A percentile compares a stretch with the other conserved stretches of the same genome.
phyloP scores from a whole-genome alignment of 2,113 vertebrate species.

The Stercorarius parasiticus region DNA sequence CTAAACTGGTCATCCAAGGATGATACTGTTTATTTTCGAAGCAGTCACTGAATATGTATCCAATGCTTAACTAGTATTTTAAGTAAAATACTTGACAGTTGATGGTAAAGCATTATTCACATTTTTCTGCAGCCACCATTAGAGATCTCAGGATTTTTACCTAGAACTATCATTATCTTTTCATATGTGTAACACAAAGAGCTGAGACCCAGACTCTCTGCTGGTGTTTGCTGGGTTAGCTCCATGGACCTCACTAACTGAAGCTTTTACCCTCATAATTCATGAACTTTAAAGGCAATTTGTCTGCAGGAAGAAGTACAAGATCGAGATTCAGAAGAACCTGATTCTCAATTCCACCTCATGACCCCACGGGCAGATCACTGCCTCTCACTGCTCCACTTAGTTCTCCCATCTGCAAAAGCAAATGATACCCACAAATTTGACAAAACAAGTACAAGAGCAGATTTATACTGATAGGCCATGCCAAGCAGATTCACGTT shows the following conservation, averaged over 20 bases:
- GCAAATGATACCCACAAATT: neutral
- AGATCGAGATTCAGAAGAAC: neutral
- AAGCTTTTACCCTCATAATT: neutral
- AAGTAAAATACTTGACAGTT: neutral
- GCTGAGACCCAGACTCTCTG: neutral
- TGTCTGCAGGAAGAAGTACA: neutral
- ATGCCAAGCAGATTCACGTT: neutral
- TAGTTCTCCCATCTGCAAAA: neutral
- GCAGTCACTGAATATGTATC: neutral
- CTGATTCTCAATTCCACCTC: neutral
- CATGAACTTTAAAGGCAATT: neutral
- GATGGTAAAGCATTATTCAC: neutral
- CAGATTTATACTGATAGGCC: neutral
- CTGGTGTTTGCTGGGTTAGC: neutral
- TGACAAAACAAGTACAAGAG: neutral
- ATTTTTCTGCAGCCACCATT: neutral
- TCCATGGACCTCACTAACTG: neutral
- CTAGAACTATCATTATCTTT: neutral
- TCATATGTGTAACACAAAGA: neutral
- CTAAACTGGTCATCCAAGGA: neutral
- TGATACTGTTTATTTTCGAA: neutral
- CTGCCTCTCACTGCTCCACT: neutral
- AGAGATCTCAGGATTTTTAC: neutral
- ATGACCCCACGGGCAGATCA: neutral
- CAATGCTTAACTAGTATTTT: neutral